Evolutionary conservation across 2,113 vertebrate genomes (phyloP).

Genomic region (Prionailurus bengalensis): DNA sequence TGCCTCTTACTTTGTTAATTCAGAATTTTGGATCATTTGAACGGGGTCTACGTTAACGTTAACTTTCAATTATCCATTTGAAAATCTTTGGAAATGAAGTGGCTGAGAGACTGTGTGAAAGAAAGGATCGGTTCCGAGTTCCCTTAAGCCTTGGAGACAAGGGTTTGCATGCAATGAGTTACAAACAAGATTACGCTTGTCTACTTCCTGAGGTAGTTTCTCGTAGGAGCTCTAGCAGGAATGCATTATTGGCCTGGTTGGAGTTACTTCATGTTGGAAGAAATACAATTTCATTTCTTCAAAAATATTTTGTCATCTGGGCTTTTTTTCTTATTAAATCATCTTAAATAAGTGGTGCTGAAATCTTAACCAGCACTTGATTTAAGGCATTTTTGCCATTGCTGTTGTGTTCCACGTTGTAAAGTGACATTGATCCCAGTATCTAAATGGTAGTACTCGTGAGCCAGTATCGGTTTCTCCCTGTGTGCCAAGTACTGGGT

Average conservation of each 20-base stretch:
- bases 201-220: background rate
- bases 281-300: conserved; percentile 10
- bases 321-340: background rate
- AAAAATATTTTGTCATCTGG: background rate
- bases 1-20: background rate
- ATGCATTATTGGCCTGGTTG: background rate
- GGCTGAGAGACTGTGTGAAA: background rate
- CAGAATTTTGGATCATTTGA: background rate
- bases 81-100: conserved; percentile 30
- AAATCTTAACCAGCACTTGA: background rate
- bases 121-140: conserved; percentile 17
- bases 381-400: background rate
- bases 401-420: background rate
- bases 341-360: background rate
- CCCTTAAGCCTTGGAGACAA: background rate
- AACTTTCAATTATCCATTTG: background rate
- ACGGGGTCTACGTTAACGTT: background rate
- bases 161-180: background rate
- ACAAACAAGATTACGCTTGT: background rate
- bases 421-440: background rate
- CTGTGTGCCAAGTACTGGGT: too few species aligned
- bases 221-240: background rate
- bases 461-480: background rate
- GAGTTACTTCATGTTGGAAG: background rate
- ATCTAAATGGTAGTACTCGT: background rate